These are phyloP conservation scores for Sitodiplosis mosellana DNA, from an alignment of 1,140 invertebrate genomes.

Conservation along the genomic window DNA sequence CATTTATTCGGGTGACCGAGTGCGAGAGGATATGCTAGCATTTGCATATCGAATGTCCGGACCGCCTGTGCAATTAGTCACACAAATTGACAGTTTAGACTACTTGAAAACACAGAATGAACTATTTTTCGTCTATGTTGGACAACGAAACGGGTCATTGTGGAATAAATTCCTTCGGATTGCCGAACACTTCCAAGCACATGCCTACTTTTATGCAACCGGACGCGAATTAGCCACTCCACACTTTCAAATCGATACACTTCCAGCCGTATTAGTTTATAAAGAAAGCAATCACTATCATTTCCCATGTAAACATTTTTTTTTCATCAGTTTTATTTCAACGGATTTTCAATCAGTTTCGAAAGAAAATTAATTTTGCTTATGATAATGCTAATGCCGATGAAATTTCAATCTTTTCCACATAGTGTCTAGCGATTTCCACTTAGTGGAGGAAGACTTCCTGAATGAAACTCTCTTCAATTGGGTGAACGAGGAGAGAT, in stretches of 20 bases:
- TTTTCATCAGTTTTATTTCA: constrained; percentile 1
- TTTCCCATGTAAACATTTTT: constrained; percentile 38
- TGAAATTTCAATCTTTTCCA: too few species aligned
- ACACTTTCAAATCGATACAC: constrained; percentile 42
- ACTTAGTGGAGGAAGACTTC: constrained; percentile 29
- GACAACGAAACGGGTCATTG: constrained; percentile 48
- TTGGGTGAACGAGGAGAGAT: constrained; percentile 83
- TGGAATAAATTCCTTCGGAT: constrained; percentile 62
- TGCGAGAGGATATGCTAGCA: constrained; percentile 79
- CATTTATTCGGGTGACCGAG: constrained; percentile 75
- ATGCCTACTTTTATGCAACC: constrained; percentile 56
- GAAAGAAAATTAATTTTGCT: too few species aligned
- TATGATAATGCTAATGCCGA: too few species aligned
- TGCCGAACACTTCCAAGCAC: constrained; percentile 59
- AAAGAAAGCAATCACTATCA: constrained; percentile 59
- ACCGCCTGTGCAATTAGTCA: constrained; percentile 63
- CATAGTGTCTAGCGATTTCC: constrained; percentile 25
- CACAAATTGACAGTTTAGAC: constrained; percentile 55
- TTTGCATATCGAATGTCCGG: constrained; percentile 82
- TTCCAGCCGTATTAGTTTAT: constrained; percentile 61
- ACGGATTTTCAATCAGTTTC: not conserved
- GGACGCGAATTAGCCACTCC: constrained; percentile 43
- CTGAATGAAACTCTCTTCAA: constrained; percentile 50
- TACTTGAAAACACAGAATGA: constrained; percentile 51
- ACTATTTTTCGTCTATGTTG: constrained; percentile 79